These are phyloP conservation scores for Liposcelis brunnea DNA, from an alignment of 2,888 invertebrate species.

Conservation along the genomic window DNA sequence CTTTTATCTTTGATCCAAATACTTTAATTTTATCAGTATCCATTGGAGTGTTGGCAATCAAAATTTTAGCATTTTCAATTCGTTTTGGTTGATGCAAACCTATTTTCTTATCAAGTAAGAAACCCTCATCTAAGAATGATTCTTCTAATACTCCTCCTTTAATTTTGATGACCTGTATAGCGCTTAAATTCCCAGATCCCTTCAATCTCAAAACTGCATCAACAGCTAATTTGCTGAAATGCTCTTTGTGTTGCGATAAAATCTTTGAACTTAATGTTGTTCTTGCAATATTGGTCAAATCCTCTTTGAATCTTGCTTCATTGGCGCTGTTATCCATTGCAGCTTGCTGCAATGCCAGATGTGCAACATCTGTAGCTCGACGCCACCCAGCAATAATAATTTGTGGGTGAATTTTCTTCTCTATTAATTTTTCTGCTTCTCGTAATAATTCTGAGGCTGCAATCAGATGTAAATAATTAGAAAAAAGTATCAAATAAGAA, in stretches of 20 bases:
- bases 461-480: conserved; percentile 18
- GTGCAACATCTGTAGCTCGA: conserved; percentile 67
- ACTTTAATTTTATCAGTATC: conserved; percentile 99
- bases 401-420: conserved; percentile 93
- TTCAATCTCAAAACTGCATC: conserved; percentile 89
- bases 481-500: conserved; percentile 1
- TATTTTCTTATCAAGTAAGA: conserved; percentile 88
- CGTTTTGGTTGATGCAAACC: conserved; percentile 95
- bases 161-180: conserved; percentile 75
- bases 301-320: conserved; percentile 59
- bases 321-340: conserved; percentile 69
- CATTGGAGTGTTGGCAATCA: conserved; percentile 99
- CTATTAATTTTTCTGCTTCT: conserved; percentile 87
- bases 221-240: conserved; percentile 88
- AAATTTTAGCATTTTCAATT: conserved; percentile 87
- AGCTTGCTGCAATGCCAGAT: conserved; percentile 57
- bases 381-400: conserved; percentile 95
- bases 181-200: conserved; percentile 85
- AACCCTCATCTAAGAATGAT: conserved; percentile 90
- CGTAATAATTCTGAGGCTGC: conserved; percentile 79
- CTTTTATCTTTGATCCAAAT: conserved; percentile 89
- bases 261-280: conserved; percentile 98
- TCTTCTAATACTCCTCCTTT: conserved; percentile 83
- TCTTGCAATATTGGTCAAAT: conserved; percentile 89
- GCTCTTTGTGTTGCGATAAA: conserved; percentile 89